Evolutionary conservation across 2,888 invertebrate genomes (phyloP).

Genomic region (Magallana nippona): DNA sequence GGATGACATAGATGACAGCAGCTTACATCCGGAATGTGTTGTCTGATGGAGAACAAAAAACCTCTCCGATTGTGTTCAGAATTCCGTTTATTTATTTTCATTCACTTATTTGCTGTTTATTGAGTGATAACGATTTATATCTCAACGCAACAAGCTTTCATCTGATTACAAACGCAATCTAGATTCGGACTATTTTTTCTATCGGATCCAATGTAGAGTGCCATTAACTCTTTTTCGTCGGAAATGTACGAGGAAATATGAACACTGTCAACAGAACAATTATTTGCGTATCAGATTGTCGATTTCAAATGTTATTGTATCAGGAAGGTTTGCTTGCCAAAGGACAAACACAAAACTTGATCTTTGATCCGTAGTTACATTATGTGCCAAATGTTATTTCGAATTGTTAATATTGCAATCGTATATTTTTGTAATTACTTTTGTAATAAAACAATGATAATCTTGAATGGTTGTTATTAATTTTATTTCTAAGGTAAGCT

Average conservation of each 20-base stretch:
- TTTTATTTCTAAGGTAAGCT: no score
- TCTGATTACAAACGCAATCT: no score
- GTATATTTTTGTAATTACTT: slow-evolving; percentile 4
- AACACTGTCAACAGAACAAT: not conserved
- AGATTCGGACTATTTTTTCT: no score
- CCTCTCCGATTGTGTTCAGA: slow-evolving; percentile 12
- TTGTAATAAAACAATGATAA: not conserved
- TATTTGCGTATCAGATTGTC: not conserved
- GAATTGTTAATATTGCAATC: slow-evolving; percentile 1
- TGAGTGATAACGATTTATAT: not conserved
- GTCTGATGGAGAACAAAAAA: slow-evolving; percentile 39
- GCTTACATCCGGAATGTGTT: slow-evolving; percentile 46
- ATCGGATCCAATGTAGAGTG: no score
- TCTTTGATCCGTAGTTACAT: slow-evolving; percentile 14
- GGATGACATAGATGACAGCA: slow-evolving; percentile 56
- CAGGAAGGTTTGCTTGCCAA: not conserved
- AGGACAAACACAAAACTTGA: not conserved
- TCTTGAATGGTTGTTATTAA: no score
- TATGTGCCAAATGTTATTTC: slow-evolving; percentile 18
- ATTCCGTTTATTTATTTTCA: not conserved
- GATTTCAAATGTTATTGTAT: not conserved
- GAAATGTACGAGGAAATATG: not conserved
- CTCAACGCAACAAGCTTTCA: no score
- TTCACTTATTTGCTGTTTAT: not conserved
- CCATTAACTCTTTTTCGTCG: not conserved